Base-by-base conservation (phyloP, 2,888 invertebrate genomes). In the Hemicrepidius hirtus region DNA sequence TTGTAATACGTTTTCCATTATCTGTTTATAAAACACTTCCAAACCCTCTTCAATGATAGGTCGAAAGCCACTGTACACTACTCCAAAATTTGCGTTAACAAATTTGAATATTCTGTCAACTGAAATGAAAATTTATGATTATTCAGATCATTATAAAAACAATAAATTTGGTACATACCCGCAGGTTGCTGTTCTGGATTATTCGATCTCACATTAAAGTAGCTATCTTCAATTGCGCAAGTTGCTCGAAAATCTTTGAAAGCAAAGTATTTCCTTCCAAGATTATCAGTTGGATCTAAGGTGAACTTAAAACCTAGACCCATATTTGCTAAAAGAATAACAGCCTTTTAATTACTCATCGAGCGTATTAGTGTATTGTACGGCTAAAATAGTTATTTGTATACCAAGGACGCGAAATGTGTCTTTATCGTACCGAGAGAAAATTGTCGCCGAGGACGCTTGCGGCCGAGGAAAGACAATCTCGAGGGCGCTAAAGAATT, bases 1-100 rank as follows among this genome's bases (percentile, higher is more conserved):
- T 3, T 88, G 87, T 12, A 92, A 85, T 49, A 91, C 87, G 84
- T 91, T 90, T 79, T 91, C 89, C 55, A 88, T 84, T 78, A 91
- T 88, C 0, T 90, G 88, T 79, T 89, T 89, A 75, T 90, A 87
- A 46, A 93, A 88, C 7, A 91, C 90, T 0, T 89, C 89, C 0
- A 89, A 87, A 0, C 92, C 91, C 77, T 93, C 93, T 67, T 93
- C 91, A 53, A 4, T 92, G 90, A 44, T 93, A 90, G 0, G 28
- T 28, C 6, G 4, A 28, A 28, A 28, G 3, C 3, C 28, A 28
- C 6, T 28, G 6, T 4, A 28, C 6, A 6, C 28, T 3, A 6
- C 6, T 28, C 6, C 4, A 6, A 28, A 28, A 6, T 28, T 28
- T 28, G 3, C 6, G 6, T 28, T 28, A 6, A 6, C 3, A 28